Base-by-base conservation (phyloP, 2,797 vertebrate genomes). In the Heliangelus exortis region DNA sequence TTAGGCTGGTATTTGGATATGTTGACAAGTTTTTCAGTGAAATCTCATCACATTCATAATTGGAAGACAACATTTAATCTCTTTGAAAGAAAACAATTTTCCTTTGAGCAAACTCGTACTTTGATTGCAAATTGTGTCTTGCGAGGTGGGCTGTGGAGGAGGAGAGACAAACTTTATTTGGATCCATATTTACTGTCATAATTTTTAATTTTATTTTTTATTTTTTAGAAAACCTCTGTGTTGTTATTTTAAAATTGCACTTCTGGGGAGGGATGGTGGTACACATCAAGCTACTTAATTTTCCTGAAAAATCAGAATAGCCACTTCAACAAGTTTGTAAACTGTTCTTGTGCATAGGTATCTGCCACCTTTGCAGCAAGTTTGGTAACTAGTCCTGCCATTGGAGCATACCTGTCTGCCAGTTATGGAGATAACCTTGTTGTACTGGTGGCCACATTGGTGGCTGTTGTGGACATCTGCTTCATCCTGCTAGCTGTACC, bases 301-400 rank as follows among this genome's bases (percentile, higher is more conserved):
- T 61, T 89, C 65, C 34, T 82, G 9, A 39, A 51, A 1, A 59
- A 53, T 28, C 10, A 59, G 34, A 79, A 31, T 28, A 74, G 67
- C 31, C 10, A 33, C 23, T 84, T 68, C 0, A 1, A 53, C 14
- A 63, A 45, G 25, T 85, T 12, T 84, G 26, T 90, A 20, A 90
- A 87, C 77, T 93, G 31, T 54, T 93, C 43, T 87, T 69, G 36
- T 89, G 21, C 63, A 17, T 66, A 99, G 99, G 99, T 99, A 48
- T 99, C 99, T 2, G 99, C 99, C 45, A 99, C 99, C 5, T 99
- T 99, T 79, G 99, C 99, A 14, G 99, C 99, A 87, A 99, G 99
- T 95, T 97, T 99, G 96, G 99, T 99, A 68, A 99, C 98, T 11
- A 99, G 99, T 87, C 99, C 99, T 5, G 99, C 99, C n/a, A 99